These are phyloP conservation scores for Caradrina kadenii DNA, from an alignment of 2,888 invertebrate species.

Conservation along the genomic window DNA sequence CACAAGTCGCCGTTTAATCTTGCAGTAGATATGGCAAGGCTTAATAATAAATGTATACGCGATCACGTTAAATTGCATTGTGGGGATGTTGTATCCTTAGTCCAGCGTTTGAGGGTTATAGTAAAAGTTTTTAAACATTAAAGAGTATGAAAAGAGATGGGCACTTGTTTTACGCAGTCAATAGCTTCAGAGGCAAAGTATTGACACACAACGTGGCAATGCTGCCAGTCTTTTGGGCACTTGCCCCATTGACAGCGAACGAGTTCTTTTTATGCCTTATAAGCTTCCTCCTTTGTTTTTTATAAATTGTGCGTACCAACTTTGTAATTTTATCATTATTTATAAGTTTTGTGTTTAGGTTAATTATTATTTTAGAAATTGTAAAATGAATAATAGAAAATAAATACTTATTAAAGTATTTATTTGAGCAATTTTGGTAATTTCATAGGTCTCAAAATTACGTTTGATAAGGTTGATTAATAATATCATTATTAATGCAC, in stretches of 20 bases:
- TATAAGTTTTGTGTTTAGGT: too few relatives aligned
- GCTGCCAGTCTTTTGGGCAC: too few relatives aligned
- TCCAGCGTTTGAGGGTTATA: constrained; percentile 59
- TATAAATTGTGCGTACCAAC: too few relatives aligned
- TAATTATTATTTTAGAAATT: too few relatives aligned
- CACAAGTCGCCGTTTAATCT: constrained; percentile 88
- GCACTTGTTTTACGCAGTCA: constrained; percentile 25
- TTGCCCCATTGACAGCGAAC: too few relatives aligned
- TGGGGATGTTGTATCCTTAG: constrained; percentile 65
- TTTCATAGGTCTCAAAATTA: constrained; percentile 20
- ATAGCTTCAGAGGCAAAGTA: constrained; percentile 16
- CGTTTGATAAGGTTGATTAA: constrained; percentile 55
- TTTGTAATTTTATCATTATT: too few relatives aligned
- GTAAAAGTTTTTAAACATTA: constrained; percentile 28
- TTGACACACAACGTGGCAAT: too few relatives aligned
- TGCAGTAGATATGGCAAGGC: constrained; percentile 85
- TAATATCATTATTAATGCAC: constrained; percentile 54
- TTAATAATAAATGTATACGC: constrained; percentile 88
- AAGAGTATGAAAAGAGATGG: constrained; percentile 24
- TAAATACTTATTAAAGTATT: too few relatives aligned
- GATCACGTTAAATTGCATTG: constrained; percentile 85
- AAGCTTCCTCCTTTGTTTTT: too few relatives aligned
- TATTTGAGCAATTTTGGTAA: too few relatives aligned
- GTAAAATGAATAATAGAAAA: too few relatives aligned
- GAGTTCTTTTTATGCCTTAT: too few relatives aligned